Evolutionary conservation across 1,140 invertebrate species (phyloP).

Genomic region (Leptinotarsa defecta): DNA sequence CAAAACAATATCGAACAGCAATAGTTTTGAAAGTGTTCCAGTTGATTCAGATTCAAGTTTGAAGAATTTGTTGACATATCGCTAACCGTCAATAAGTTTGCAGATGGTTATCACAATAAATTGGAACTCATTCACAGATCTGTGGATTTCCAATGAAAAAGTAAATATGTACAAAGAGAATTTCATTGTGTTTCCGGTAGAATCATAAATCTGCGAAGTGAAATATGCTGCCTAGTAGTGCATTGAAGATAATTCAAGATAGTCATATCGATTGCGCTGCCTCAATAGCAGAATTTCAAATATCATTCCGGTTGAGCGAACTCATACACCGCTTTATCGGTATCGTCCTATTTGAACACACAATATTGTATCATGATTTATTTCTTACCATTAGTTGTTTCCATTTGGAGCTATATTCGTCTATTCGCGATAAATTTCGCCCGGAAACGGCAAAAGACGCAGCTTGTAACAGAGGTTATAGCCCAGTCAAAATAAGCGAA

Average conservation of each 20-base stretch:
- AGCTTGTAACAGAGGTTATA: background rate
- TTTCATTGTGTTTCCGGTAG: too few species aligned
- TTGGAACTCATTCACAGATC: too few species aligned
- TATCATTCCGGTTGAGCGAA: constrained; percentile 16
- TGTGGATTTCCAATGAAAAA: too few species aligned
- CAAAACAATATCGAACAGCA: too few species aligned
- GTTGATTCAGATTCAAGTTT: too few species aligned
- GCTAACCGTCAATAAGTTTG: too few species aligned
- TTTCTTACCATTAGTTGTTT: constrained; percentile 32
- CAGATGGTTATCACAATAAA: too few species aligned
- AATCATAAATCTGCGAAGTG: too few species aligned
- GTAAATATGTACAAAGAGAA: too few species aligned
- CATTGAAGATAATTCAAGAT: constrained; percentile 15
- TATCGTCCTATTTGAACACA: background rate
- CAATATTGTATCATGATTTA: constrained; percentile 32
- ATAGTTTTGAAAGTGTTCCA: too few species aligned
- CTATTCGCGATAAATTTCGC: constrained; percentile 13
- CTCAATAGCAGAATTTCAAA: constrained; percentile 18
- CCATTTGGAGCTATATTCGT: constrained; percentile 22
- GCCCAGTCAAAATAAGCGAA: too few species aligned
- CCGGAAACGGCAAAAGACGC: constrained; percentile 18
- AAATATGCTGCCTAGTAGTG: background rate
- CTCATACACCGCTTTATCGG: constrained; percentile 18
- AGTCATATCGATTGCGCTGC: constrained; percentile 11
- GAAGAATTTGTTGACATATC: too few species aligned